Conservation (phyloP, 2,797 vertebrate species). For the Myiotriccus ornatus region DNA sequence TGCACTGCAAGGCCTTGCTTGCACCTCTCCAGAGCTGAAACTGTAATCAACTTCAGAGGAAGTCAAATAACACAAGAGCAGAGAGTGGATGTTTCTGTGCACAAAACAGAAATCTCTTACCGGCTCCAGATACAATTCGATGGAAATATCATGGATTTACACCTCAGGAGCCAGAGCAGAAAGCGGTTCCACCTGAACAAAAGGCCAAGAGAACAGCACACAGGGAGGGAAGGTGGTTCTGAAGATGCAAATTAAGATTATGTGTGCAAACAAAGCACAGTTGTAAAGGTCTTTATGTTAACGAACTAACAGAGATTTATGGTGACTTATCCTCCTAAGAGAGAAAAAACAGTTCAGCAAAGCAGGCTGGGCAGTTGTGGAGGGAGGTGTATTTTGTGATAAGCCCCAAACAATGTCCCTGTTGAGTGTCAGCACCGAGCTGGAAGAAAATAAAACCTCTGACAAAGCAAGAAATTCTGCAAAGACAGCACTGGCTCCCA, state of each 20-base stretch:
- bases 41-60: background rate
- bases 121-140: background rate
- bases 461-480: slow-evolving; percentile 62
- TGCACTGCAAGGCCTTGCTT: background rate
- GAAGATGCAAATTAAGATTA: background rate
- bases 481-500: slow-evolving; percentile 11
- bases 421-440: background rate
- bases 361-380: background rate
- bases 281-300: background rate
- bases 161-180: background rate
- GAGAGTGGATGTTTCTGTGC: too few species aligned
- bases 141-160: background rate
- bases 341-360: background rate
- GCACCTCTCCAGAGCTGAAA: background rate
- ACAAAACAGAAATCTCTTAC: background rate
- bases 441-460: slow-evolving; percentile 37
- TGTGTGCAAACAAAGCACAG: background rate
- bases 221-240: background rate
- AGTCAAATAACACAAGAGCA: background rate
- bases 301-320: background rate
- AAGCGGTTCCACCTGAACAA: background rate
- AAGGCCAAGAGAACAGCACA: background rate
- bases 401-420: slow-evolving; percentile 46
- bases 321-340: background rate
- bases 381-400: slow-evolving; percentile 4